These are phyloP conservation scores for Bombus superbus DNA, from an alignment of 1,140 invertebrate genomes.

Conservation along the genomic window DNA sequence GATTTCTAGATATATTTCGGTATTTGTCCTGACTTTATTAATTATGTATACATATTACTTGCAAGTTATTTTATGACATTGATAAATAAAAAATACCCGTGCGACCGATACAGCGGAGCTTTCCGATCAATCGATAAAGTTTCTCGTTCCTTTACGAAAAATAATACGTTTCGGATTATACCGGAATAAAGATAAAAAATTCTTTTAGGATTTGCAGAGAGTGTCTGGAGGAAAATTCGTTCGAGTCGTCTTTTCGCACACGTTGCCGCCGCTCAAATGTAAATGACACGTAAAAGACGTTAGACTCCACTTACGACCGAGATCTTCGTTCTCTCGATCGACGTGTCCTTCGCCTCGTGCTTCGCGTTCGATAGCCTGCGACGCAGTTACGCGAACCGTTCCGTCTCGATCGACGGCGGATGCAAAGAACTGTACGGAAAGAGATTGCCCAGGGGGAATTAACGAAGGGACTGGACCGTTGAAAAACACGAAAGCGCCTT, in stretches of 20 bases:
- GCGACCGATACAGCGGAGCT: slow-evolving; percentile 93
- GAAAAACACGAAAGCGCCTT: slow-evolving; percentile 21
- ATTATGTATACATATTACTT: slow-evolving; percentile 83
- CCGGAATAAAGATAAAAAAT: background rate
- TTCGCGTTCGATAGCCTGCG: background rate
- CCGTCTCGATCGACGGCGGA: slow-evolving; percentile 21
- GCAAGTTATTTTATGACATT: slow-evolving; percentile 1
- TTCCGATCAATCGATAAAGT: slow-evolving; percentile 15
- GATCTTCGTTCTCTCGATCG: background rate
- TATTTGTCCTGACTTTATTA: slow-evolving; percentile 91
- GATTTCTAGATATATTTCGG: slow-evolving; percentile 92
- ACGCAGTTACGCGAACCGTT: background rate
- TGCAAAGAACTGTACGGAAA: slow-evolving; percentile 18
- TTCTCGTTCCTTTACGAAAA: slow-evolving; percentile 45
- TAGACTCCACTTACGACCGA: background rate
- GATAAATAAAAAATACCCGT: slow-evolving; percentile 76
- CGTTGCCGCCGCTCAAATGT: too few species aligned
- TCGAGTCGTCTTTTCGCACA: too few species aligned
- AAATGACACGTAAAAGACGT: background rate
- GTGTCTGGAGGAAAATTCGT: background rate
- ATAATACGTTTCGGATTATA: slow-evolving; percentile 3
- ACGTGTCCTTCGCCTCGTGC: background rate
- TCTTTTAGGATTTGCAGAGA: background rate
- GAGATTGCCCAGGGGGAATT: slow-evolving; percentile 39
- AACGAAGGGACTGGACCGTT: slow-evolving; percentile 33